Percentiles rank a stretch among this genome's conserved stretches.
phyloP scores from a whole-genome alignment of 2,113 vertebrate species.

The Urocitellus parryii region DNA sequence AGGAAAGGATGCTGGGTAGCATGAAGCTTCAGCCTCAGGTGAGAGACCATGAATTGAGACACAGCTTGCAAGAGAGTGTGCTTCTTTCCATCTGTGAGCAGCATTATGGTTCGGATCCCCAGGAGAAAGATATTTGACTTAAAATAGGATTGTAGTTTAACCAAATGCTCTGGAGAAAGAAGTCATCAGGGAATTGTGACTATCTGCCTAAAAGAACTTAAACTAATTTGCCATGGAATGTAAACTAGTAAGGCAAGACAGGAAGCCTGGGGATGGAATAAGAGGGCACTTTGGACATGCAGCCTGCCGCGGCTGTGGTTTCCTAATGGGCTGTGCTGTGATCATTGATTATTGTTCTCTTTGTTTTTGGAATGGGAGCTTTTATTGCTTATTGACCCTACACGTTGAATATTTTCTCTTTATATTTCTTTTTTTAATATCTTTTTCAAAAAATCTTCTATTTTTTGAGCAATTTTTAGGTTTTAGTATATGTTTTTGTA shows the following conservation, averaged over 20 bases:
- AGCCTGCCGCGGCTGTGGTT: neutral
- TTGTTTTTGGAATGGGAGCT: neutral
- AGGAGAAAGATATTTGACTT: neutral
- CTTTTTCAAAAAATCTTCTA: neutral
- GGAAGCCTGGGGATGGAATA: neutral
- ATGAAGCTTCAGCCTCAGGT: too few species aligned
- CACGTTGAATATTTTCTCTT: neutral
- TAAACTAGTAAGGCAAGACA: neutral
- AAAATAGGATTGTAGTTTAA: neutral
- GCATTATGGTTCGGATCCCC: neutral
- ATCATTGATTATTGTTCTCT: neutral
- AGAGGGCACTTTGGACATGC: neutral
- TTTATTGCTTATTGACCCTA: neutral
- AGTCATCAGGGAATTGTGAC: neutral
- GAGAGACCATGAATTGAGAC: fast-evolving
- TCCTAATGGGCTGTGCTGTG: neutral
- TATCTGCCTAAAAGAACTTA: neutral
- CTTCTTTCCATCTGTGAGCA: neutral
- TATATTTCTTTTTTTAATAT: neutral
- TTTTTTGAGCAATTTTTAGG: neutral
- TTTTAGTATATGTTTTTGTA: neutral
- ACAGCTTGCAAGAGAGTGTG: too few species aligned
- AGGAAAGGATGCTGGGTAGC: neutral
- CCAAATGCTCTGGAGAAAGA: neutral
- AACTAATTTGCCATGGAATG: neutral